phyloP scores from a whole-genome alignment of 2,888 invertebrate genomes.

The Dascillus cervinus region DNA sequence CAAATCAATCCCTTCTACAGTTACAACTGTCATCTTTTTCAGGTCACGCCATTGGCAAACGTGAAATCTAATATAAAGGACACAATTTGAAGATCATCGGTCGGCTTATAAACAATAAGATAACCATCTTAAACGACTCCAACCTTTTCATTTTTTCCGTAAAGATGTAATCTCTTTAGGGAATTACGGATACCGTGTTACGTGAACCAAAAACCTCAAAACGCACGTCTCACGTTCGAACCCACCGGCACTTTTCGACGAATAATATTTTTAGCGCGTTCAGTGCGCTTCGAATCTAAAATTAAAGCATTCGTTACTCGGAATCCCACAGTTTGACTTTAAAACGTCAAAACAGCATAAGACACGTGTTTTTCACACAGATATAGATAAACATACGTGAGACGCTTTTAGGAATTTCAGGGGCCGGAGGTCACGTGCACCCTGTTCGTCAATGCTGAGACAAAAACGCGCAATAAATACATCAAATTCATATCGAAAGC shows the following conservation, averaged over 20 bases:
- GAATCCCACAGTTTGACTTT: no score
- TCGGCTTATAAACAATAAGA: slow-evolving; percentile 18
- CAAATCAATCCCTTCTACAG: no score
- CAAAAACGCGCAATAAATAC: slow-evolving; percentile 4
- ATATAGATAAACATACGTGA: slow-evolving; percentile 21
- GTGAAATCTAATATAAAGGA: no score
- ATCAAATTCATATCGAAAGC: background rate
- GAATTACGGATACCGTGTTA: slow-evolving; percentile 11
- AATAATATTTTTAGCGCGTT: no score
- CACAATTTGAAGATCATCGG: slow-evolving; percentile 18
- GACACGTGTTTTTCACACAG: slow-evolving; percentile 21
- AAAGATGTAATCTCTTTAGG: slow-evolving; percentile 18
- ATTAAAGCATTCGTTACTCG: no score
- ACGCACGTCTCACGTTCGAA: no score
- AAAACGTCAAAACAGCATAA: slow-evolving; percentile 13
- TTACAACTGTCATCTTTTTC: no score
- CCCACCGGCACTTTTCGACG: no score
- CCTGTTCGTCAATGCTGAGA: slow-evolving; percentile 21
- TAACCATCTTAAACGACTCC: slow-evolving; percentile 18
- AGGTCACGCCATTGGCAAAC: no score
- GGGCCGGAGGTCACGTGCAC: slow-evolving; percentile 21
- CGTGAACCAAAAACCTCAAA: slow-evolving; percentile 8
- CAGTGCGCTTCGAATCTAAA: slow-evolving; percentile 7
- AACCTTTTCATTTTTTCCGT: slow-evolving; percentile 11
- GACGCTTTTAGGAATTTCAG: slow-evolving; percentile 14